Conservation (phyloP, 2,113 vertebrate species). For the Pithys albifrons region DNA sequence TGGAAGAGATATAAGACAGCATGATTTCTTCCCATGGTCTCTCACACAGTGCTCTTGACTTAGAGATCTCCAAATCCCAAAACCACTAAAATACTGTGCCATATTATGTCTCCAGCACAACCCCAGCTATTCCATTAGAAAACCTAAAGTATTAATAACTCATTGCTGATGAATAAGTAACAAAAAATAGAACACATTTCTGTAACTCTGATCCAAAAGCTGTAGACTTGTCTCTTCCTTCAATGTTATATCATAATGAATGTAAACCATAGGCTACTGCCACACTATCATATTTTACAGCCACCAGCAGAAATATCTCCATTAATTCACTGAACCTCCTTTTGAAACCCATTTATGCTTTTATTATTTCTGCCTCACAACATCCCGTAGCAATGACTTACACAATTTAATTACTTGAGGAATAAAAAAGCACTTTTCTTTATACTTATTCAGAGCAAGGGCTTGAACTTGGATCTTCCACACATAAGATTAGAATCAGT, state of each 20-base stretch:
- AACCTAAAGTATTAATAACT: neutral
- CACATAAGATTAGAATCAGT: neutral
- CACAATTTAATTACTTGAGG: slow-evolving; percentile 34
- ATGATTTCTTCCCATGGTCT: neutral
- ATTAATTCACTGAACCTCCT: neutral
- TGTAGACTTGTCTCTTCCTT: neutral
- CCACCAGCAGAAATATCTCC: slow-evolving; percentile 7
- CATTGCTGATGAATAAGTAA: neutral
- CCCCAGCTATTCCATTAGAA: neutral
- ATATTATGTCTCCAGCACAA: neutral
- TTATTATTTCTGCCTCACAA: slow-evolving; percentile 60
- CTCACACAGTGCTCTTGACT: neutral
- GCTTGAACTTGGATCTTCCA: slow-evolving; percentile 40
- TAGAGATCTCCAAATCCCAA: neutral
- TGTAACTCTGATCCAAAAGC: neutral
- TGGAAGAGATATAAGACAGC: neutral
- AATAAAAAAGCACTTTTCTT: slow-evolving; percentile 52
- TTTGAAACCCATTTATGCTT: slow-evolving; percentile 1
- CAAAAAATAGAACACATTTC: neutral
- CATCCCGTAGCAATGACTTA: slow-evolving; percentile 44
- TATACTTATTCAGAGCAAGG: slow-evolving; percentile 29
- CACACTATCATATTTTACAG: neutral
- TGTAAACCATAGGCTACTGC: neutral
- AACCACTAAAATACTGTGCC: neutral
- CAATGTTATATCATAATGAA: neutral